Evolutionary conservation across 2,888 invertebrate species (phyloP).

Genomic region (Cloeon dipterum): DNA sequence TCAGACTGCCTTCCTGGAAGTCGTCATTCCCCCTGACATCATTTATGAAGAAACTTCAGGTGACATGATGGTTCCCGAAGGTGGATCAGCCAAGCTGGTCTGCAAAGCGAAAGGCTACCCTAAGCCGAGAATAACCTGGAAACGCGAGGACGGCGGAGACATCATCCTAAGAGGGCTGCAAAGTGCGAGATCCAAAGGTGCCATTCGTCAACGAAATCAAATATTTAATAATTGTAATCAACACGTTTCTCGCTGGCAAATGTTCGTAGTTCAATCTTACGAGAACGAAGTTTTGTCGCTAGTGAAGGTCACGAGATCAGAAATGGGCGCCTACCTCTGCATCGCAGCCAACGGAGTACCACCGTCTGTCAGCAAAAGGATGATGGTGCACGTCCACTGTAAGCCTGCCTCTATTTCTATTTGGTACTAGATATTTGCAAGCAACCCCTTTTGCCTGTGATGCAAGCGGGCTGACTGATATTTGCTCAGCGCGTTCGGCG

Average conservation of each 20-base stretch:
- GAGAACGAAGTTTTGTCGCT: constrained; percentile 61
- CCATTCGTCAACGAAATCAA: constrained; percentile 9
- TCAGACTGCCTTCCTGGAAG: constrained; percentile 68
- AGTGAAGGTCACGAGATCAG: constrained; percentile 68
- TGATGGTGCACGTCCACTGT: constrained; percentile 83
- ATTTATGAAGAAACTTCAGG: constrained; percentile 76
- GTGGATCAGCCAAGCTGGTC: constrained; percentile 64
- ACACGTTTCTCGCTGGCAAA: too few species aligned
- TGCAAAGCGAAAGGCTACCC: constrained; percentile 72
- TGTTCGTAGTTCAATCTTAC: constrained; percentile 39
- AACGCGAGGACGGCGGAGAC: constrained; percentile 63
- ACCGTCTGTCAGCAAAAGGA: constrained; percentile 70
- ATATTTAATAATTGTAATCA: too few species aligned
- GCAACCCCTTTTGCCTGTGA: too few species aligned
- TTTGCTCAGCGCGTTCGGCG: too few species aligned
- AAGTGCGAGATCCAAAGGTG: constrained; percentile 51
- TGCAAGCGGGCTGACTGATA: too few species aligned
- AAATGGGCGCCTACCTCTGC: constrained; percentile 75
- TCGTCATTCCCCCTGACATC: constrained; percentile 79
- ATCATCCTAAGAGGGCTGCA: constrained; percentile 53
- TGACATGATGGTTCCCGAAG: constrained; percentile 87
- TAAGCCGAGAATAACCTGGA: constrained; percentile 65
- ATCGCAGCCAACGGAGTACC: constrained; percentile 76
- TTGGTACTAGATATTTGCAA: too few species aligned
- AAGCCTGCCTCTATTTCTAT: too few species aligned